Conservation (phyloP, 2,888 invertebrate genomes). For the Morinoia aosen region DNA sequence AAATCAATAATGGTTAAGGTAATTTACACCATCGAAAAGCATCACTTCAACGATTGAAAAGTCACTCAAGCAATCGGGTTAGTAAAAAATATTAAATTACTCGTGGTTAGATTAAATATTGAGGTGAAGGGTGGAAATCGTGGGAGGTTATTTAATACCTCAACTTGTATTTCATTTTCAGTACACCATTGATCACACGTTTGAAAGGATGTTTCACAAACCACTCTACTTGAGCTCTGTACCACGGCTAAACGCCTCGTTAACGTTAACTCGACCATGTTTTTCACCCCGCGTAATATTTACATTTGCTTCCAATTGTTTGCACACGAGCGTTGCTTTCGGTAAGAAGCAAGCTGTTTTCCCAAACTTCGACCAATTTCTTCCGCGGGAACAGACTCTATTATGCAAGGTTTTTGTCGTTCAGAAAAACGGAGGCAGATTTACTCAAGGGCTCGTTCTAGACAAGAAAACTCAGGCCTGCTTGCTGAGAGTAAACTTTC, state of each 20-base stretch:
- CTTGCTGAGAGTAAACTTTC: conserved; percentile 17
- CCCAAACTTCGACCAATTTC: background rate
- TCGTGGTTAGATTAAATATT: background rate
- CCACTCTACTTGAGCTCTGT: background rate
- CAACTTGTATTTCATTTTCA: background rate
- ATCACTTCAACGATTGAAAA: background rate
- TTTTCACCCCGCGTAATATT: background rate
- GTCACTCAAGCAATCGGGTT: background rate
- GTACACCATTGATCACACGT: background rate
- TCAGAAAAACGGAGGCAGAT: background rate
- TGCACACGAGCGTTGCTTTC: background rate
- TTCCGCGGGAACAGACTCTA: background rate
- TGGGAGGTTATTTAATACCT: background rate
- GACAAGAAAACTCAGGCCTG: conserved; percentile 10
- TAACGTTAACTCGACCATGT: background rate
- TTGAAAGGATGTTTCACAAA: background rate
- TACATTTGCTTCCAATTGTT: background rate
- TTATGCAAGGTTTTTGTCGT: conserved; percentile 17
- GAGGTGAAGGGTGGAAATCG: background rate
- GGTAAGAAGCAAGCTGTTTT: background rate
- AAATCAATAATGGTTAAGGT: background rate
- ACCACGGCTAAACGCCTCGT: background rate
- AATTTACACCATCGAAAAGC: background rate
- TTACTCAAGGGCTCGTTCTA: conserved; percentile 17
- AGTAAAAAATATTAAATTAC: background rate